Evolutionary conservation across 1,140 invertebrate genomes (phyloP).

Genomic region (Drosophila parvula): DNA sequence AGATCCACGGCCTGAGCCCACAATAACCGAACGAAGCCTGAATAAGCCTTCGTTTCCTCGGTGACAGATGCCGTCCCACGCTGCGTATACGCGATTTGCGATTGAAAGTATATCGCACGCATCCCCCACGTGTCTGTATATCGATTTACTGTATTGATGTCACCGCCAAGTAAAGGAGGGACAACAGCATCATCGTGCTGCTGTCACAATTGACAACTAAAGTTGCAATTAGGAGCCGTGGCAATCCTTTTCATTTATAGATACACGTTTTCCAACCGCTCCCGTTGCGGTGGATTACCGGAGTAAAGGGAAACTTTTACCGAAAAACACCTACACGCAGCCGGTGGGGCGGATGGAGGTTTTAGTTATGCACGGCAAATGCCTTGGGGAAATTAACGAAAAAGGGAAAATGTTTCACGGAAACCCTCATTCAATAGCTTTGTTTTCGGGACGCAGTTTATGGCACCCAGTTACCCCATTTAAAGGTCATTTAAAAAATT

Average conservation of each 20-base stretch:
- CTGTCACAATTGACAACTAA: constrained; percentile 38
- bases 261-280: not conserved
- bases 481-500: constrained; percentile 9
- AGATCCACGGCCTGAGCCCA: constrained; percentile 48
- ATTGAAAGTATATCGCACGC: constrained; percentile 16
- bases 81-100: constrained; percentile 55
- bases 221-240: constrained; percentile 43
- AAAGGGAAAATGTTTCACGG: constrained; percentile 63
- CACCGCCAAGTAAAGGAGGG: constrained; percentile 4
- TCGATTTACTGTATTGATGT: constrained; percentile 41
- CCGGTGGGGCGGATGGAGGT: constrained; percentile 31
- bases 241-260: constrained; percentile 12
- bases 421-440: constrained; percentile 53
- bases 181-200: not conserved
- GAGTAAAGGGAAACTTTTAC: constrained; percentile 27
- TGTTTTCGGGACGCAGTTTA: constrained; percentile 39
- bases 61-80: constrained; percentile 28
- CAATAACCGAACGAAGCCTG: constrained; percentile 11
- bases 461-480: constrained; percentile 38
- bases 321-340: constrained; percentile 50
- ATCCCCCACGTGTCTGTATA: constrained; percentile 10
- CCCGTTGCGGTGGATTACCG: constrained; percentile 17
- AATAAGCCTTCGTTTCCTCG: constrained; percentile 22
- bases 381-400: constrained; percentile 74
- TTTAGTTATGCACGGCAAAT: constrained; percentile 70